phyloP scores from a whole-genome alignment of 2,113 vertebrate species.

The Platycercus adscitus region DNA sequence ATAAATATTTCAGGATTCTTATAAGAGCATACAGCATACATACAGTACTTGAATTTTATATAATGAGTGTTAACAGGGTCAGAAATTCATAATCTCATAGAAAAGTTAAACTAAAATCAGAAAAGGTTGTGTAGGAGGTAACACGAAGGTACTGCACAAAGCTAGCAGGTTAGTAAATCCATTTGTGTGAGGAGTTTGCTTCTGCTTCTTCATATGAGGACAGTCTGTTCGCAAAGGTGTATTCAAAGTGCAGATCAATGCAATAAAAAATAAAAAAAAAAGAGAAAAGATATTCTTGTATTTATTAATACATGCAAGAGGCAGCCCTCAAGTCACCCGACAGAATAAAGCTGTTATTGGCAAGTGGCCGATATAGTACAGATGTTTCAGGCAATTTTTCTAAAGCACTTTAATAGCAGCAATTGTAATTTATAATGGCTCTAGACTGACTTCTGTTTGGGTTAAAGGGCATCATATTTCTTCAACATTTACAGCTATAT shows the following conservation, averaged over 20 bases:
- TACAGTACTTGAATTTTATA: conserved; percentile 82
- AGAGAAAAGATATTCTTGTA: conserved; percentile 62
- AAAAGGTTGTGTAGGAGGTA: conserved; percentile 66
- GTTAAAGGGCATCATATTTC: conserved; percentile 74
- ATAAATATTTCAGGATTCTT: conserved; percentile 83
- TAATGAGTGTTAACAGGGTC: conserved; percentile 76
- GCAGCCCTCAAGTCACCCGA: conserved; percentile 80
- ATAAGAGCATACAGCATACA: conserved; percentile 86
- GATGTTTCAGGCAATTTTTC: conserved; percentile 81
- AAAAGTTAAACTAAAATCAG: conserved; percentile 77
- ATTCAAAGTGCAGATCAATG: conserved; percentile 79
- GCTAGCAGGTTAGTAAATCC: conserved; percentile 72
- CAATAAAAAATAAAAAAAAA: conserved; percentile 7
- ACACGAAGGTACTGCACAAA: conserved; percentile 77
- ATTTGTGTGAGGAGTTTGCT: conserved; percentile 73
- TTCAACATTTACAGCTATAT: conserved; percentile 81
- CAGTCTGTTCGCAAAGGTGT: conserved; percentile 72
- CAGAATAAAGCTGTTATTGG: conserved; percentile 84
- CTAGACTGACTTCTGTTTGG: conserved; percentile 76
- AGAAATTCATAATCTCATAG: conserved; percentile 75
- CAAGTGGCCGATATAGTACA: conserved; percentile 79
- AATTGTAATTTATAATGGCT: conserved; percentile 80
- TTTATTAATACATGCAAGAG: conserved; percentile 81
- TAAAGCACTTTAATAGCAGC: conserved; percentile 87
- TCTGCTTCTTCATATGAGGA: conserved; percentile 67